A percentile compares a stretch with the other conserved stretches of the same genome.
Evolutionary conservation across 2,797 vertebrate genomes (phyloP).

Genomic region (Distichodus sexfasciatus): DNA sequence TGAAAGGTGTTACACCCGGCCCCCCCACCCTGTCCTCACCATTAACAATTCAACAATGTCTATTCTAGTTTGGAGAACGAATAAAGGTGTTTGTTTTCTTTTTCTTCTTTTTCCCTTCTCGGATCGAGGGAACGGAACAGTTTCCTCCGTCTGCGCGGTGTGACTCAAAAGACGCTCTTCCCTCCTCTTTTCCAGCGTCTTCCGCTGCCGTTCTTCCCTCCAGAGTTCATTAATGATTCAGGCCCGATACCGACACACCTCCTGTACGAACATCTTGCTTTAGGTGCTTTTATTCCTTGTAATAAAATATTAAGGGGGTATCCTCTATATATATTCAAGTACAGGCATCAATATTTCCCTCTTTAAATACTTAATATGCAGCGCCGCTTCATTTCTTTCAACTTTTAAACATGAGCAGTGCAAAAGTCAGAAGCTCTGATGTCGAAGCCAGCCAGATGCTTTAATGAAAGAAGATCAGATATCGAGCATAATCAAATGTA

Average conservation of each 20-base stretch:
- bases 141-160: conserved; percentile 4
- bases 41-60: background rate
- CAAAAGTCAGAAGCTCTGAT: conserved; percentile 48
- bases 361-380: conserved; percentile 57
- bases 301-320: conserved; percentile 49
- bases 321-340: conserved; percentile 55
- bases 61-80: conserved; percentile 24
- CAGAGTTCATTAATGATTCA: conserved; percentile 51
- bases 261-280: conserved; percentile 53
- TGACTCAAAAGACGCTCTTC: conserved; percentile 6
- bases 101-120: conserved; percentile 2
- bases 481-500: conserved; percentile 47
- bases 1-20: background rate
- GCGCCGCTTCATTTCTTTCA: conserved; percentile 49
- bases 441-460: conserved; percentile 41
- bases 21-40: background rate
- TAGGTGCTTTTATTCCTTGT: conserved; percentile 53
- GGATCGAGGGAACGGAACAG: conserved; percentile 12
- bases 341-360: conserved; percentile 61
- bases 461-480: conserved; percentile 51
- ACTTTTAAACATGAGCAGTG: conserved; percentile 53
- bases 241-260: conserved; percentile 46
- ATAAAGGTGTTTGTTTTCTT: conserved; percentile 47
- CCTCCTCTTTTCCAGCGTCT: conserved; percentile 38
- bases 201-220: conserved; percentile 39